Percentiles rank a stretch among this genome's conserved stretches.
Conservation (phyloP, 2,797 vertebrate species). For the Argyrosomus regius region DNA sequence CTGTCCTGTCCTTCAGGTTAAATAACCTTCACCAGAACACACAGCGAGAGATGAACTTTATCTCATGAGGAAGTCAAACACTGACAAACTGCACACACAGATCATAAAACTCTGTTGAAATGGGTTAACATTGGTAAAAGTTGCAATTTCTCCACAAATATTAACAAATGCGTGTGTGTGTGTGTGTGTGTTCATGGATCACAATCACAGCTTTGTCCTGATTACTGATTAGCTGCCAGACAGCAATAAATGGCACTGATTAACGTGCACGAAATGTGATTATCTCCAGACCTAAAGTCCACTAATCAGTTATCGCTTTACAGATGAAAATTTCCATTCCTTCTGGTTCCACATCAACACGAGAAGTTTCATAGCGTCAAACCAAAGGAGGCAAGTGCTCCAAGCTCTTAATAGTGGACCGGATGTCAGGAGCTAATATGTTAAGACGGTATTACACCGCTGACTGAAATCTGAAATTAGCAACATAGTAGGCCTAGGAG, state of each 20-base stretch:
- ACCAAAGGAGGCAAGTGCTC: conserved; percentile 28
- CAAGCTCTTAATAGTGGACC: conserved; percentile 38
- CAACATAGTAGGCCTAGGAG: background rate
- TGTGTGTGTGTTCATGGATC: background rate
- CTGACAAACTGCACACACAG: background rate
- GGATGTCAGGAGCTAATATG: background rate
- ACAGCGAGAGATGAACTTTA: conserved; percentile 15
- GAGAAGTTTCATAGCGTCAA: conserved; percentile 58
- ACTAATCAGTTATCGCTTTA: conserved; percentile 48
- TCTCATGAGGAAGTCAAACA: conserved; percentile 39
- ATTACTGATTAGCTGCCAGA: conserved; percentile 51
- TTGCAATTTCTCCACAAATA: background rate
- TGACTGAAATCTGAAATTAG: conserved; percentile 15
- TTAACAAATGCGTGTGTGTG: background rate
- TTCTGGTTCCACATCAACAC: conserved; percentile 66
- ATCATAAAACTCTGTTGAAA: background rate
- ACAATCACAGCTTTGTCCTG: background rate
- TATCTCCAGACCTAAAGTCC: conserved; percentile 31
- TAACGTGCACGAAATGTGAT: conserved; percentile 27
- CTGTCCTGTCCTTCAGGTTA: conserved; percentile 54
- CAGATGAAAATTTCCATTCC: conserved; percentile 1
- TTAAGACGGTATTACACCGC: background rate
- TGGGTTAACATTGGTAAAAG: background rate
- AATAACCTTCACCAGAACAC: conserved; percentile 58
- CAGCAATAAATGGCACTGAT: conserved; percentile 40